Percentiles rank a stretch among this genome's conserved stretches.
Conservation (phyloP, 2,113 vertebrate species). For the Takifugu flavidus region DNA sequence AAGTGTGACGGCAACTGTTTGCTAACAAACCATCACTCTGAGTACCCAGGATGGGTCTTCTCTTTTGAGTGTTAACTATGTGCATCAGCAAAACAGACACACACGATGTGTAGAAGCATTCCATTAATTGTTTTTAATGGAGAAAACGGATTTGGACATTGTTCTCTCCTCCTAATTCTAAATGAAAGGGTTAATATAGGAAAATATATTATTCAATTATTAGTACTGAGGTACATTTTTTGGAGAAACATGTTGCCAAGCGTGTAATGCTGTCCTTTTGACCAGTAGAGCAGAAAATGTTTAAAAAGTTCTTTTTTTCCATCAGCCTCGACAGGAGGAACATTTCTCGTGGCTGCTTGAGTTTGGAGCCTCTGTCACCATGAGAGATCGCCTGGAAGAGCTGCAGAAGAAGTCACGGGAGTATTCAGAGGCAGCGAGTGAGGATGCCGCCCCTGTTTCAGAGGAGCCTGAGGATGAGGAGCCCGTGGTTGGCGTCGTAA, state of each 20-base stretch:
- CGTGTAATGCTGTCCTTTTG: neutral
- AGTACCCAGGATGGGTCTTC: too few species aligned
- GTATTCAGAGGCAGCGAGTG: conserved; percentile 44
- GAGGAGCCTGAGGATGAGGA: conserved; percentile 61
- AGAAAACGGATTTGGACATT: too few species aligned
- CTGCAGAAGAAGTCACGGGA: conserved; percentile 81
- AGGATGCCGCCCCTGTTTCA: conserved; percentile 39
- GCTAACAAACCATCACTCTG: too few species aligned
- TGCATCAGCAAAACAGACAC: too few species aligned
- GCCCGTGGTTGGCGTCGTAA: conserved; percentile 37
- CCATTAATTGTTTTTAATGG: too few species aligned
- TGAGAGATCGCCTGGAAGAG: conserved; percentile 91
- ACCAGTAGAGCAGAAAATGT: neutral
- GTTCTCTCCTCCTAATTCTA: too few species aligned
- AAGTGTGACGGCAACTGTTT: too few species aligned
- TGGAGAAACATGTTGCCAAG: neutral
- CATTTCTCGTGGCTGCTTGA: conserved; percentile 2
- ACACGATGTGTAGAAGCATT: too few species aligned
- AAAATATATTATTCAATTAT: too few species aligned
- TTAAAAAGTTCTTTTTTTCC: conserved; percentile 1
- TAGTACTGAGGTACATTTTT: too few species aligned
- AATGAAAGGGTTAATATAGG: too few species aligned
- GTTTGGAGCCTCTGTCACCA: conserved; percentile 39
- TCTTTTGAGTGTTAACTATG: too few species aligned
- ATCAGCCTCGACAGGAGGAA: conserved; percentile 5